Evolutionary conservation across 2,113 vertebrate species (phyloP).

Genomic region (Hypomesus transpacificus): DNA sequence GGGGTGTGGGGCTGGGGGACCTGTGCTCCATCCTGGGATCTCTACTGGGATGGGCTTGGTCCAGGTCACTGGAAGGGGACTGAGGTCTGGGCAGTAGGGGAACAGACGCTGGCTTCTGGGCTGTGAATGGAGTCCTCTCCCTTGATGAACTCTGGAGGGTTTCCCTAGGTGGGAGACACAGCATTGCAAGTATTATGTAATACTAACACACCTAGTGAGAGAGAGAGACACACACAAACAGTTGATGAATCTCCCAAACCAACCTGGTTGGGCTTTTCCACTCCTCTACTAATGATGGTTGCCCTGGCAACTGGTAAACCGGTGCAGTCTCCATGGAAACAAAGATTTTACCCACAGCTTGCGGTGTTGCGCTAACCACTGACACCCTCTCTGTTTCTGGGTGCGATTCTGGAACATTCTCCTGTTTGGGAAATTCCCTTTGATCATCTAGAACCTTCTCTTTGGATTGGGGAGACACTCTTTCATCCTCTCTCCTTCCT

Average conservation of each 20-base stretch:
- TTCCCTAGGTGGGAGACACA: slow-evolving; percentile 46
- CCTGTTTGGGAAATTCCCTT: slow-evolving; percentile 2
- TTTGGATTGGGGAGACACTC: slow-evolving; percentile 19
- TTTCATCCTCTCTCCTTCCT: slow-evolving; percentile 1
- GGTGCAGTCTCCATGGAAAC: slow-evolving; percentile 61
- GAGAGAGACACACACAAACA: slow-evolving; percentile 1
- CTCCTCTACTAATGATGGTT: slow-evolving; percentile 56
- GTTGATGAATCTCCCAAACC: slow-evolving; percentile 23
- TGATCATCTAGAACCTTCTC: slow-evolving; percentile 19
- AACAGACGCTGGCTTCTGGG: slow-evolving; percentile 34
- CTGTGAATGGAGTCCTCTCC: neutral
- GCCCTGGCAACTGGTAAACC: slow-evolving; percentile 63
- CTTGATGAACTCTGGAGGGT: slow-evolving; percentile 31
- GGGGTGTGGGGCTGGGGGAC: slow-evolving; percentile 27
- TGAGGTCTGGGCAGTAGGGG: slow-evolving; percentile 15
- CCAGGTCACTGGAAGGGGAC: slow-evolving; percentile 14
- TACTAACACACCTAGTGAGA: neutral
- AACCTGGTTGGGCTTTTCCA: slow-evolving; percentile 53
- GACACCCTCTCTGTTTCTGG: slow-evolving; percentile 22
- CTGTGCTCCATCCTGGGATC: slow-evolving; percentile 16
- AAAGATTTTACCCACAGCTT: slow-evolving; percentile 24
- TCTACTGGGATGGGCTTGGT: slow-evolving; percentile 3
- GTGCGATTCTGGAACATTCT: slow-evolving; percentile 14
- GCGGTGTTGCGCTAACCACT: slow-evolving; percentile 19
- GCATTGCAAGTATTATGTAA: slow-evolving; percentile 26